A percentile compares a stretch with the other conserved stretches of the same genome.
phyloP scores from a whole-genome alignment of 1,140 invertebrate species.

The Drosophila prosaltans region DNA sequence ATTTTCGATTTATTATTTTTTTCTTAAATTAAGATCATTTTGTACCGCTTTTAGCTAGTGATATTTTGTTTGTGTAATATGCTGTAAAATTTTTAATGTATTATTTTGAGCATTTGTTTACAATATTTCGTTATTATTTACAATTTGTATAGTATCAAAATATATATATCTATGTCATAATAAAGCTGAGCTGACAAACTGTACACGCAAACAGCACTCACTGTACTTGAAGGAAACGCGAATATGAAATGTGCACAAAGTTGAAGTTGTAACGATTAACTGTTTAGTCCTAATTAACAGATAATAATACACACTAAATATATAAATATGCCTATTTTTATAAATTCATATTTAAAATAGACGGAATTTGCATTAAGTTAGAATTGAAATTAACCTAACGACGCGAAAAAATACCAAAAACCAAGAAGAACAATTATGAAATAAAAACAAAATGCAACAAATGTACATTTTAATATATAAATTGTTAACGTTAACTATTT shows the following conservation, averaged over 20 bases:
- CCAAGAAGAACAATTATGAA: constrained; percentile 1
- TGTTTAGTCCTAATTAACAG: constrained; percentile 56
- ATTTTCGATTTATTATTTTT: constrained; percentile 36
- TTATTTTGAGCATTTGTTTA: constrained; percentile 61
- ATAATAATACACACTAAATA: constrained; percentile 35
- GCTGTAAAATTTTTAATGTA: constrained; percentile 30
- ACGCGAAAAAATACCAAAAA: constrained; percentile 7
- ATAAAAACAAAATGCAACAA: constrained; percentile 18
- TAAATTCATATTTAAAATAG: constrained; percentile 69
- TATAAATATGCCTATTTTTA: constrained; percentile 65
- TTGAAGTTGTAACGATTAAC: constrained; percentile 32
- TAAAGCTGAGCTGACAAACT: constrained; percentile 44
- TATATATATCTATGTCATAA: constrained; percentile 29
- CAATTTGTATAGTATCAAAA: constrained; percentile 48
- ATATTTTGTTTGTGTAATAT: constrained; percentile 47
- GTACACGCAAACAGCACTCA: constrained; percentile 64
- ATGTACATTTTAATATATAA: constrained; percentile 65
- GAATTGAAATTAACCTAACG: not conserved
- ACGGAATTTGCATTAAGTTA: constrained; percentile 35
- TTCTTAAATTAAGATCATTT: constrained; percentile 20
- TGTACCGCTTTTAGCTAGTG: constrained; percentile 59
- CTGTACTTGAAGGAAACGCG: constrained; percentile 37
- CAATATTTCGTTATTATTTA: constrained; percentile 27
- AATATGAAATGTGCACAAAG: constrained; percentile 61
- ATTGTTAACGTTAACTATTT: constrained; percentile 77